These are phyloP conservation scores for Pogona vitticeps DNA, from an alignment of 2,113 vertebrate genomes.

Conservation along the genomic window DNA sequence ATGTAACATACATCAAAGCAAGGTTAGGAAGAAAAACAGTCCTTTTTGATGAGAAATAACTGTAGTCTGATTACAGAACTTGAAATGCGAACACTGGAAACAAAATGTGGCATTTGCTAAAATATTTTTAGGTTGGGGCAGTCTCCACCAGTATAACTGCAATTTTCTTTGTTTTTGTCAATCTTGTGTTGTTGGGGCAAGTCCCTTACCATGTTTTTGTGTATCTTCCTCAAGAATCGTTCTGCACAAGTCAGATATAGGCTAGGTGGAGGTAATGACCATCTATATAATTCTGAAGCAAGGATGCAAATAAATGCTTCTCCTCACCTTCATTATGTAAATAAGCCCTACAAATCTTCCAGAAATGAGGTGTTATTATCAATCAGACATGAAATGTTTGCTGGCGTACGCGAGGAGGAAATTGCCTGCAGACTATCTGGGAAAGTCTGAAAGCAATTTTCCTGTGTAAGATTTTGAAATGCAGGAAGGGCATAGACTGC, in stretches of 20 bases:
- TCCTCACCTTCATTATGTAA: slow-evolving; percentile 30
- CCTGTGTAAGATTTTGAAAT: slow-evolving; percentile 30
- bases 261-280: background rate
- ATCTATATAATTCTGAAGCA: background rate
- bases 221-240: rapidly evolving
- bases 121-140: background rate
- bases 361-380: slow-evolving; percentile 54
- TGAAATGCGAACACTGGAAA: background rate
- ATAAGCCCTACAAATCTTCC: slow-evolving; percentile 48
- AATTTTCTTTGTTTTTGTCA: background rate
- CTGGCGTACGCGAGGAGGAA: slow-evolving; percentile 28
- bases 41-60: background rate
- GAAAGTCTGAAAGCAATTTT: slow-evolving; percentile 7
- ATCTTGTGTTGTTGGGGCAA: background rate
- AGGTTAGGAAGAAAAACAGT: background rate
- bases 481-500: slow-evolving; percentile 34
- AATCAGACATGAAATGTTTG: slow-evolving; percentile 65
- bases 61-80: background rate
- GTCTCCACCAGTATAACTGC: background rate
- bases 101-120: background rate
- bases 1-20: background rate
- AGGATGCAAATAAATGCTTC: slow-evolving; percentile 32
- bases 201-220: background rate
- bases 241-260: background rate
- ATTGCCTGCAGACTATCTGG: slow-evolving; percentile 46